Percentiles rank a stretch among this genome's conserved stretches.
These are phyloP conservation scores for Micrastur ruficollis DNA, from an alignment of 2,797 vertebrate species.

Conservation along the genomic window DNA sequence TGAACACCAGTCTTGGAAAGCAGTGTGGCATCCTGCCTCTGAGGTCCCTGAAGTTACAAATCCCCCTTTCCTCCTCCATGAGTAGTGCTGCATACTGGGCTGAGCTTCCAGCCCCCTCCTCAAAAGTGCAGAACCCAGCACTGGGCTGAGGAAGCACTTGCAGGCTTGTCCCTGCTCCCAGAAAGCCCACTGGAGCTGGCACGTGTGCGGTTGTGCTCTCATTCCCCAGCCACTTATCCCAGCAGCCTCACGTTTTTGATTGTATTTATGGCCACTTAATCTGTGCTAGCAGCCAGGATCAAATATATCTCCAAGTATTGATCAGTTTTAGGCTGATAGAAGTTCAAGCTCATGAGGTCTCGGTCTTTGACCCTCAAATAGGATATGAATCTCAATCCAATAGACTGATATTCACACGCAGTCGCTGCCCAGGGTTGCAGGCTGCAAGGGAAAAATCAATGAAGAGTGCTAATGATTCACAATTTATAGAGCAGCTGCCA, in stretches of 20 bases:
- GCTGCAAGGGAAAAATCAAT: constrained; percentile 81
- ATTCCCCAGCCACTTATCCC: background rate
- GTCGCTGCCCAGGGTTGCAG: constrained; percentile 59
- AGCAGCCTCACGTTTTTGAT: background rate
- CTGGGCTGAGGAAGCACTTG: background rate
- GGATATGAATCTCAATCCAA: constrained; percentile 98
- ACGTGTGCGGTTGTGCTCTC: background rate
- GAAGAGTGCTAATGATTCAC: constrained; percentile 84
- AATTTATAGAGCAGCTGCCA: constrained; percentile 89
- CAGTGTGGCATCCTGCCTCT: accelerated
- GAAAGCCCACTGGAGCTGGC: background rate
- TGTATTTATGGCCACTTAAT: constrained; percentile 88
- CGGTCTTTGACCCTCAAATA: constrained; percentile 98
- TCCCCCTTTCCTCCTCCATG: background rate
- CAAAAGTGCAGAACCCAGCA: background rate
- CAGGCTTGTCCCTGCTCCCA: background rate
- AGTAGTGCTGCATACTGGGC: accelerated
- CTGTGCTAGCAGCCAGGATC: constrained; percentile 77
- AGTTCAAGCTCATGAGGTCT: constrained; percentile 80
- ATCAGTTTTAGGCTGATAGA: constrained; percentile 83
- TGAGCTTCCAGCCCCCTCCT: background rate
- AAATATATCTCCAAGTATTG: constrained; percentile 84
- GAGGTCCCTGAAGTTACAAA: background rate
- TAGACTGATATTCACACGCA: constrained; percentile 82
- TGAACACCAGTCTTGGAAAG: background rate